phyloP scores from a whole-genome alignment of 2,888 invertebrate species.

The Neria commutata region DNA sequence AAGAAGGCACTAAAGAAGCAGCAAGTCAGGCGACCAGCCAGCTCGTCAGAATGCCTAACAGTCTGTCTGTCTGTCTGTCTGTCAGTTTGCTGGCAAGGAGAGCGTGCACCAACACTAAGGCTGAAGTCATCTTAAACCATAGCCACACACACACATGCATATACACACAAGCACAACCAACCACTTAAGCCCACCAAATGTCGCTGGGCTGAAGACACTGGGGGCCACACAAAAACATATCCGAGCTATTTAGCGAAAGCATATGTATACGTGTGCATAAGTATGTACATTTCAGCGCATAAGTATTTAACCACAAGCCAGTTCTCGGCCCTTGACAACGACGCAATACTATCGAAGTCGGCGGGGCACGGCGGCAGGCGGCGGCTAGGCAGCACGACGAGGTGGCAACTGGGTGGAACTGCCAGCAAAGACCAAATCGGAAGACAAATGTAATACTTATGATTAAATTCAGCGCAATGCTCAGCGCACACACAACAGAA shows the following conservation, averaged over 20 bases:
- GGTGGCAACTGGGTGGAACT: not conserved
- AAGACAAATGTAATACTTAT: constrained; percentile 6
- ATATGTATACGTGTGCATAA: constrained; percentile 2
- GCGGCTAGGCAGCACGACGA: not conserved
- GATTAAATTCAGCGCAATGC: constrained; percentile 3
- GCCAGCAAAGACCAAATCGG: not conserved
- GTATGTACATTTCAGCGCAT: not conserved
- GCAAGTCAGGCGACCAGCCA: too few species aligned
- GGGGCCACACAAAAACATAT: not conserved
- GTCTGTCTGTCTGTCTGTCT: constrained; percentile 17
- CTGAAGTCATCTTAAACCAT: constrained; percentile 2
- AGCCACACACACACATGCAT: constrained; percentile 9
- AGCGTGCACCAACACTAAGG: constrained; percentile 1
- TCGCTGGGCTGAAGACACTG: not conserved
- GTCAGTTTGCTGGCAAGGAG: constrained; percentile 11
- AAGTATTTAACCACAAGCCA: constrained; percentile 15
- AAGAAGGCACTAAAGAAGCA: too few species aligned
- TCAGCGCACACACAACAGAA: too few species aligned
- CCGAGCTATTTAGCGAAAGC: not conserved
- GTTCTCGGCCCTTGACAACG: not conserved
- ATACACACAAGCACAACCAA: constrained; percentile 5
- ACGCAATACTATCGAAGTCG: too few species aligned
- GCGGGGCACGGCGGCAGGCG: too few species aligned
- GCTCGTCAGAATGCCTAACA: constrained; percentile 31
- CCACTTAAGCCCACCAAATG: constrained; percentile 5